phyloP scores from a whole-genome alignment of 1,140 invertebrate genomes.

The Sinonovacula constricta region DNA sequence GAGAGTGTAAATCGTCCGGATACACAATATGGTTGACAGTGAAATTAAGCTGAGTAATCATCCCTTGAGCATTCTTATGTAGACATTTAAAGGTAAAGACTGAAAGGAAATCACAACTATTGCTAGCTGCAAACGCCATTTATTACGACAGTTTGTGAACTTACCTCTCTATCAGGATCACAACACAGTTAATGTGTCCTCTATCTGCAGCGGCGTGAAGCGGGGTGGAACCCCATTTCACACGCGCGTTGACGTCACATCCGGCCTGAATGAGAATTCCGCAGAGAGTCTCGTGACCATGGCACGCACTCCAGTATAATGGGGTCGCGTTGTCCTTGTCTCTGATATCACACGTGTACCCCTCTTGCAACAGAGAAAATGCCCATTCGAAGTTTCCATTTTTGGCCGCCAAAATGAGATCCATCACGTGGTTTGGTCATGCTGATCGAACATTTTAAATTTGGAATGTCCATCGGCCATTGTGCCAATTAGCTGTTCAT shows the following conservation, averaged over 20 bases:
- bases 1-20: no score
- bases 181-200: constrained; percentile 57
- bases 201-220: constrained; percentile 66
- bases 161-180: constrained; percentile 59
- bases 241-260: constrained; percentile 59
- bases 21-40: no score
- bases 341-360: constrained; percentile 15
- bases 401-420: constrained; percentile 49
- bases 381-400: constrained; percentile 39
- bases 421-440: no score
- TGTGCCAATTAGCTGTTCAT: no score
- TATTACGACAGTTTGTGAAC: no score
- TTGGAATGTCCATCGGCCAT: no score
- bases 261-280: constrained; percentile 56
- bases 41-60: no score
- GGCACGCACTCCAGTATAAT: constrained; percentile 66
- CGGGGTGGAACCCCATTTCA: constrained; percentile 64
- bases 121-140: no score
- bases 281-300: constrained; percentile 59
- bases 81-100: no score
- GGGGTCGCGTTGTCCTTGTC: constrained; percentile 61
- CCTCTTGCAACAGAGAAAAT: constrained; percentile 31
- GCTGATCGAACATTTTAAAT: no score
- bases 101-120: no score
- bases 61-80: no score